Evolutionary conservation across 1,140 invertebrate genomes (phyloP), one percentile per base, ranked within the genome.

Genomic region (Neodiprion virginianus): DNA sequence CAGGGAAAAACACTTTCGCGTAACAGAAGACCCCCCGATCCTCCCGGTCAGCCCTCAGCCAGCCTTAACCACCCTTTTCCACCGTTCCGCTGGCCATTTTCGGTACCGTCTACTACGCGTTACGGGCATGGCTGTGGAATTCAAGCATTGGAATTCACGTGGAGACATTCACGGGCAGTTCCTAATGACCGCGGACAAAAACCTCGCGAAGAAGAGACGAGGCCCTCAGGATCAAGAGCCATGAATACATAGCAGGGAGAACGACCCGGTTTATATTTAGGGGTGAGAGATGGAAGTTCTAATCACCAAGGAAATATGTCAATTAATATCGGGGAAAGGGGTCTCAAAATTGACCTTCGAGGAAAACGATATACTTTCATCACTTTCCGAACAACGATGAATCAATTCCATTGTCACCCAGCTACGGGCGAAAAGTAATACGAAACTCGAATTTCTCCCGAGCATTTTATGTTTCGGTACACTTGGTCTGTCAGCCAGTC

Each of bases 141-240:
- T 78, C 77, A 80, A 81, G 82, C 86, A 88, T 88, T 87, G 87
- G 86, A 87, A 88, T 88, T 87, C 86, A 88, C 86, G 86, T 84
- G 81, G 84, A 87, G 83, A 86, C 86, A 86, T 87, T 88, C 86
- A 85, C 80, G 87, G 86, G 81, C 81, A 78, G 81, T 81, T 85
- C 81, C 84, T 88, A 87, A 88, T 86, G 86, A 87, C 84, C 82
- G 81, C 77, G 79, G 83, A 82, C 84, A 87, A 88, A 87, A 87
- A 86, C 81, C 81, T 75, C 71, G 73, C 76, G 79, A 69, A 69
- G 21, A 61, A 61, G 53, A 61, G 11, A 61, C 53, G 5, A 61
- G 53, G 53, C 53, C 53, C 53, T 61, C 53, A 61, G 53, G 53
- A 17, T 61, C 53, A 17, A 61, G 53, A 9, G 53, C 53, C 8